These are phyloP conservation scores for Ceramica pisi DNA, from an alignment of 2,888 invertebrate genomes.

Conservation along the genomic window DNA sequence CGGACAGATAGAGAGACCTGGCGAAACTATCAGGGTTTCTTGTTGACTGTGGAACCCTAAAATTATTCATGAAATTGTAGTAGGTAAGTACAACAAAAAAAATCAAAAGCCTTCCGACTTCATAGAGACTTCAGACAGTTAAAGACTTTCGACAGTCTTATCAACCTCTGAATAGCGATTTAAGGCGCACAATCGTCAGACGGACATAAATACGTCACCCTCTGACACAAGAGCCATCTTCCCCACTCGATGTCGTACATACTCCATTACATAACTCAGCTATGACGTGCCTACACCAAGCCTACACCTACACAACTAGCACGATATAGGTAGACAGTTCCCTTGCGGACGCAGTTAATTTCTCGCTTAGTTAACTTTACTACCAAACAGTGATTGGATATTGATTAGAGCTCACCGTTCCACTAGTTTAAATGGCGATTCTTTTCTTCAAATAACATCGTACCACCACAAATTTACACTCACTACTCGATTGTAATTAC, in stretches of 20 bases:
- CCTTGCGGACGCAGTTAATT: constrained; percentile 83
- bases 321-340: constrained; percentile 69
- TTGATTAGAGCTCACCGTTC: constrained; percentile 89
- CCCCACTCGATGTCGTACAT: background rate
- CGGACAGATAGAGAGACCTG: no score
- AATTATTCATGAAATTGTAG: background rate
- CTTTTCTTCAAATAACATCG: constrained; percentile 86
- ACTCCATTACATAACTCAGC: constrained; percentile 33
- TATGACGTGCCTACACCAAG: constrained; percentile 27
- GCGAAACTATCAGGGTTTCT: no score
- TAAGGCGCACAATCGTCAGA: background rate
- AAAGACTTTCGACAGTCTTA: no score
- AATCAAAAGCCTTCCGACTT: no score
- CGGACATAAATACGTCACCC: background rate
- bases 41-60: no score
- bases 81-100: background rate
- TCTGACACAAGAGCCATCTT: background rate
- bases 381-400: constrained; percentile 87
- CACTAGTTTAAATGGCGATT: constrained; percentile 85
- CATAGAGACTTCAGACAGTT: no score
- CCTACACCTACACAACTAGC: constrained; percentile 40
- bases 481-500: constrained; percentile 87
- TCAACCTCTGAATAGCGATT: background rate
- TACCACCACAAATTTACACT: constrained; percentile 88
- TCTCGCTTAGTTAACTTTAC: constrained; percentile 90